Evolutionary conservation across 2,888 invertebrate species (phyloP), one percentile per base, ranked within the genome.

Genomic region (Philaethria dido): DNA sequence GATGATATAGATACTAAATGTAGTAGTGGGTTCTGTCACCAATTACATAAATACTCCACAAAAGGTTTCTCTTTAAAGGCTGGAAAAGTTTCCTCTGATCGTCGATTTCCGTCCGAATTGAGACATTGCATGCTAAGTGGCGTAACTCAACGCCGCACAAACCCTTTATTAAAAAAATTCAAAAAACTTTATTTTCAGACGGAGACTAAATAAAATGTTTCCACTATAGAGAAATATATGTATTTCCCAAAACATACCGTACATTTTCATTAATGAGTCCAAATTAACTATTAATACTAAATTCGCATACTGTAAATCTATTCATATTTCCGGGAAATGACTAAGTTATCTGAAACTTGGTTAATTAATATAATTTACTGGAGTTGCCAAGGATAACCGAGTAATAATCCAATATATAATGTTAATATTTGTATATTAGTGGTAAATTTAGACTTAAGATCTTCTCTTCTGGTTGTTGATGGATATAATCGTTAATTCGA

Each of bases 281-380:
- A 52, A 52, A 29, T 52, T 52, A n/a, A n/a, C 25, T 50, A 50
- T 50, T n/a, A 11, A 8, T 29, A 50, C 50, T 6, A 29, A 29
- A 29, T 60, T 3, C 3, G 3, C 20, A 22, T 57, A 42, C n/a
- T 57, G 42, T 60, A 18, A 14, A 55, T 20, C 20, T 60, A 45
- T 18, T 33, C 16, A n/a, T 18, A 45, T 39, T 50, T 45, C 60
- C 60, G 44, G 45, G 18, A 29, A 29, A 47, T 14, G 29, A 60
- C 45, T 45, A 60, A 60, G 60, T 60, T 33, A 13, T 2, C 6
- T 1, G 14, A 47, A 60, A 60, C 60, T 60, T 57, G 16, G 60
- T 60, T 18, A 33, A 47, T 60, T 60, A 29, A 18, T 60, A 18
- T 29, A 20, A 60, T 60, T 60, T 60, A 29, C 29, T 25, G 14